Percentiles rank a stretch among this genome's conserved stretches.
Evolutionary conservation across 2,113 vertebrate genomes (phyloP).

Genomic region (Globicephala melas): DNA sequence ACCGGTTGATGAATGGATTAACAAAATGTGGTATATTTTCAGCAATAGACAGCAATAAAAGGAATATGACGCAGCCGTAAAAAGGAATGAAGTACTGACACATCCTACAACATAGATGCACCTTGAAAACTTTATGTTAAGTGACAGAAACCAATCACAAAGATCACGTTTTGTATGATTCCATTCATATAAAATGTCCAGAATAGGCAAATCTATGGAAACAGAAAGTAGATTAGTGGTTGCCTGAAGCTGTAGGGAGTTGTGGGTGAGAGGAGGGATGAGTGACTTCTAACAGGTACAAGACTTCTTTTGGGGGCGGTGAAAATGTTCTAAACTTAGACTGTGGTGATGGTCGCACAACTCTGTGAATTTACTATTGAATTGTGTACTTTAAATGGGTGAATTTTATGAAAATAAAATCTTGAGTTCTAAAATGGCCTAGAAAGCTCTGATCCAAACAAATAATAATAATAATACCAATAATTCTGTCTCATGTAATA

Average conservation of each 20-base stretch:
- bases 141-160: background rate
- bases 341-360: background rate
- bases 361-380: background rate
- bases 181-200: background rate
- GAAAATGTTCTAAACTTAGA: background rate
- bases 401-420: conserved; percentile 17
- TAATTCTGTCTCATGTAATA: background rate
- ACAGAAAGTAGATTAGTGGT: background rate
- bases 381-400: background rate
- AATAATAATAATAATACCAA: background rate
- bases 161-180: background rate
- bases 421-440: background rate
- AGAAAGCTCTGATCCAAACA: background rate
- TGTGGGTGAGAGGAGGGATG: background rate
- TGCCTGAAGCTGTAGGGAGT: background rate
- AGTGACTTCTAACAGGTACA: background rate
- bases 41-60: background rate
- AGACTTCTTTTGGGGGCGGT: background rate
- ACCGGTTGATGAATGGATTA: background rate
- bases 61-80: background rate
- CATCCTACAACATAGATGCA: background rate
- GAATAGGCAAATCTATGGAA: background rate
- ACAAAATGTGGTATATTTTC: background rate
- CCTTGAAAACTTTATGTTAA: background rate
- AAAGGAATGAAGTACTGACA: background rate